Evolutionary conservation across 2,888 invertebrate species (phyloP).

Genomic region (Automeris io): DNA sequence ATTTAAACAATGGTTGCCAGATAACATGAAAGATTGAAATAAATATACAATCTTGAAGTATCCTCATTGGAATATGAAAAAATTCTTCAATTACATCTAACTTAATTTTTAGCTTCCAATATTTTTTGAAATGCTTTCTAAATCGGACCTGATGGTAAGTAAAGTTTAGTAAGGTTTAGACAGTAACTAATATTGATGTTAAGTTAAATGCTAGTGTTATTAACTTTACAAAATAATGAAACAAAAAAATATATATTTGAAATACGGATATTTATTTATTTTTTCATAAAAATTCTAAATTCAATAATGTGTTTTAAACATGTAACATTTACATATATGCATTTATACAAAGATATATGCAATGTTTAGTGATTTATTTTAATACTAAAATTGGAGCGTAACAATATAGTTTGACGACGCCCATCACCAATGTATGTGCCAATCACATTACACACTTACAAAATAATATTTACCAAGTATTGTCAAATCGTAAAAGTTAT

Average conservation of each 20-base stretch:
- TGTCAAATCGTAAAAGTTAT: slow-evolving; percentile 70
- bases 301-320: slow-evolving; percentile 78
- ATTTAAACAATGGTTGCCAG: too few relatives aligned
- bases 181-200: background rate
- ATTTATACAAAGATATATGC: slow-evolving; percentile 78
- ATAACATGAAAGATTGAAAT: too few relatives aligned
- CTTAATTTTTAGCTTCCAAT: too few relatives aligned
- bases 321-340: slow-evolving; percentile 78
- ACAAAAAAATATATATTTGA: slow-evolving; percentile 70
- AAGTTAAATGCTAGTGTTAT: too few relatives aligned
- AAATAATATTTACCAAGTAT: slow-evolving; percentile 75
- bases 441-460: slow-evolving; percentile 69
- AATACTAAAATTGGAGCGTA: slow-evolving; percentile 74
- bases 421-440: slow-evolving; percentile 30
- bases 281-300: slow-evolving; percentile 79
- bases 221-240: slow-evolving; percentile 50
- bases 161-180: too few relatives aligned
- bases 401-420: slow-evolving; percentile 51
- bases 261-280: slow-evolving; percentile 78
- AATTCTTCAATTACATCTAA: too few relatives aligned
- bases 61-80: too few relatives aligned
- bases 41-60: too few relatives aligned
- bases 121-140: too few relatives aligned
- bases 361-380: slow-evolving; percentile 70
- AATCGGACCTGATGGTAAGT: too few relatives aligned